phyloP scores from a whole-genome alignment of 2,888 invertebrate genomes.

The Limnephilus auricula region DNA sequence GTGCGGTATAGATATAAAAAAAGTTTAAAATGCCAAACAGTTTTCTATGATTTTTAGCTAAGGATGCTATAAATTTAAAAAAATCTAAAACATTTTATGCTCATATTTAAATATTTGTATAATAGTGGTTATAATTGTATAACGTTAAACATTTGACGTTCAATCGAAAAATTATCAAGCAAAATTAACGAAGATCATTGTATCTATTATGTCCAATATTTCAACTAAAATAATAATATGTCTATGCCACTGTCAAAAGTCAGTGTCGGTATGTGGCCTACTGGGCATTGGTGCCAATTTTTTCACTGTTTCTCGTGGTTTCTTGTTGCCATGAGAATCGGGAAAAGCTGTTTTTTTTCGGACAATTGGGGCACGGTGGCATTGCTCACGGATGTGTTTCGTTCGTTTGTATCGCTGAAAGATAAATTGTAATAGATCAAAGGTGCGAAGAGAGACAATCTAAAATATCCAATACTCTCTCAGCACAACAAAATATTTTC shows the following conservation, averaged over 20 bases:
- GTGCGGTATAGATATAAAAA: too few species aligned
- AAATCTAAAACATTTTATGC: too few species aligned
- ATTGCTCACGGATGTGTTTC: neutral
- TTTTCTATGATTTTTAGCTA: too few species aligned
- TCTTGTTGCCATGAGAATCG: neutral
- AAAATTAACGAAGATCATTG: neutral
- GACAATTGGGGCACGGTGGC: neutral
- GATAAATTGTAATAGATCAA: neutral
- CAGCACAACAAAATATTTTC: too few species aligned
- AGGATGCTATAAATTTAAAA: too few species aligned
- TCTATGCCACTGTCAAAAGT: neutral
- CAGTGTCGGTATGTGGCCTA: conserved; percentile 2
- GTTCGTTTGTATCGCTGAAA: neutral
- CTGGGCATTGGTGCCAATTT: conserved; percentile 5
- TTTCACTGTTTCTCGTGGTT: neutral
- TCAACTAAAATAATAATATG: neutral
- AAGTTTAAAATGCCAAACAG: too few species aligned
- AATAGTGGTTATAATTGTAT: too few species aligned
- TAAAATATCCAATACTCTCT: neutral
- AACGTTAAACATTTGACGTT: too few species aligned
- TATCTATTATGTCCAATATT: neutral
- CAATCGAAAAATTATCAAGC: too few species aligned
- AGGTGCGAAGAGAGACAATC: neutral
- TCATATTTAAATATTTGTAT: too few species aligned
- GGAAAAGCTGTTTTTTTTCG: neutral